Conservation (phyloP, 2,888 invertebrate genomes). For the Drosophila koepferae region DNA sequence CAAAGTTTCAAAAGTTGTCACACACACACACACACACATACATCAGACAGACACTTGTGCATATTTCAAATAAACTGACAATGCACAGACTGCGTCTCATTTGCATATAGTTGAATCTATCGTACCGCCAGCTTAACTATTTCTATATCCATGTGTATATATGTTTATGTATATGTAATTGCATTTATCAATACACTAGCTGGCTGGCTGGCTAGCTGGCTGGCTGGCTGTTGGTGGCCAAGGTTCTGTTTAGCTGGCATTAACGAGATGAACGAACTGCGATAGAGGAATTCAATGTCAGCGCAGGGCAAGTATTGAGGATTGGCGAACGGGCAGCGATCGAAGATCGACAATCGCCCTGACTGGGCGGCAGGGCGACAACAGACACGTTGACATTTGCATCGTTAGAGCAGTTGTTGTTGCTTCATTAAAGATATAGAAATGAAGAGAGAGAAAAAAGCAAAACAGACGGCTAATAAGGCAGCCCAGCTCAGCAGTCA, state of each 20-base stretch:
- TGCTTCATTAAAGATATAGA: conserved; percentile 68
- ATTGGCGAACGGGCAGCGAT: not conserved
- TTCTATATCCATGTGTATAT: not conserved
- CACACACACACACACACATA: conserved; percentile 23
- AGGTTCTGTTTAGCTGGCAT: conserved; percentile 36
- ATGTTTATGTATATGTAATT: conserved; percentile 36
- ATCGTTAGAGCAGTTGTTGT: conserved; percentile 59
- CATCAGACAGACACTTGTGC: conserved; percentile 6
- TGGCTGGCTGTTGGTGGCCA: conserved; percentile 48
- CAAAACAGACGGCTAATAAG: conserved; percentile 64
- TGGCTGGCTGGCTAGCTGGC: not conserved
- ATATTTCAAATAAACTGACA: conserved; percentile 46
- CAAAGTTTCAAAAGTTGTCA: conserved; percentile 35
- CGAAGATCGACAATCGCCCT: not conserved
- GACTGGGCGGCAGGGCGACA: conserved; percentile 9
- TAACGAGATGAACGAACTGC: conserved; percentile 56
- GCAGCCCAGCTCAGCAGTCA: conserved; percentile 57
- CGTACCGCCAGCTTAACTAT: not conserved
- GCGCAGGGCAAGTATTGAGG: conserved; percentile 26
- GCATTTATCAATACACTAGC: conserved; percentile 30
- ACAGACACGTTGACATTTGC: conserved; percentile 57
- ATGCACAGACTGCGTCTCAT: conserved; percentile 36
- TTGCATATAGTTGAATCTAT: conserved; percentile 38
- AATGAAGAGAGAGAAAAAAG: not conserved
- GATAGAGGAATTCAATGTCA: conserved; percentile 60